Conservation (phyloP, 2,113 vertebrate species). For the Callipepla californica region DNA sequence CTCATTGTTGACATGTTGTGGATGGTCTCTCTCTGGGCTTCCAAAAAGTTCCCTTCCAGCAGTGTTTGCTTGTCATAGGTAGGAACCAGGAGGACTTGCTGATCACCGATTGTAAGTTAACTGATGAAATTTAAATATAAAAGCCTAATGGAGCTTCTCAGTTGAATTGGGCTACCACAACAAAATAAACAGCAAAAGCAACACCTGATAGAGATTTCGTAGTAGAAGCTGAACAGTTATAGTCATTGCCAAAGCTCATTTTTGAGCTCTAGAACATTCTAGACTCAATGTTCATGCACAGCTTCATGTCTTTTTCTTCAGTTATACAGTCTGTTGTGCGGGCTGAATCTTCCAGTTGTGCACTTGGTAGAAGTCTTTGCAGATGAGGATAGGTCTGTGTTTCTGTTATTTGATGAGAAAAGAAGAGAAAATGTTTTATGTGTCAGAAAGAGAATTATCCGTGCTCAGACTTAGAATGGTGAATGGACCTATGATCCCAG, state of each 20-base stretch:
- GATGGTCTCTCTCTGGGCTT: not conserved
- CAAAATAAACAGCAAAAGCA: not conserved
- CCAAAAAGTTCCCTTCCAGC: conserved; percentile 18
- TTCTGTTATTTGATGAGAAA: not conserved
- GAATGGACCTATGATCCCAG: not conserved
- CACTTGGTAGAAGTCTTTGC: not conserved
- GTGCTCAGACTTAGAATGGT: fast-evolving
- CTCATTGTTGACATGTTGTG: not conserved
- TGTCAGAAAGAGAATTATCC: not conserved
- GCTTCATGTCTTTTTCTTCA: not conserved
- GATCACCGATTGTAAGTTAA: conserved; percentile 45
- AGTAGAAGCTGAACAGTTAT: not conserved
- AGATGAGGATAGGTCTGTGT: not conserved
- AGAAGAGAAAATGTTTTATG: not conserved
- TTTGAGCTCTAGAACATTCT: not conserved
- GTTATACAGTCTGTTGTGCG: not conserved
- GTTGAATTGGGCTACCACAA: not conserved
- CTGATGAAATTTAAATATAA: not conserved
- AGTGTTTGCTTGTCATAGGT: conserved; percentile 28
- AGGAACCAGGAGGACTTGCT: conserved; percentile 58
- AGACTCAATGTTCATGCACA: not conserved
- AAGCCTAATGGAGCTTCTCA: not conserved
- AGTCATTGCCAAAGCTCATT: not conserved
- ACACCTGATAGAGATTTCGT: not conserved
- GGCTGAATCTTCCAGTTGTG: fast-evolving